Percentiles rank a stretch among this genome's conserved stretches.
These are phyloP conservation scores for Strigamia maritima DNA, from an alignment of 2,888 invertebrate genomes.

Conservation along the genomic window DNA sequence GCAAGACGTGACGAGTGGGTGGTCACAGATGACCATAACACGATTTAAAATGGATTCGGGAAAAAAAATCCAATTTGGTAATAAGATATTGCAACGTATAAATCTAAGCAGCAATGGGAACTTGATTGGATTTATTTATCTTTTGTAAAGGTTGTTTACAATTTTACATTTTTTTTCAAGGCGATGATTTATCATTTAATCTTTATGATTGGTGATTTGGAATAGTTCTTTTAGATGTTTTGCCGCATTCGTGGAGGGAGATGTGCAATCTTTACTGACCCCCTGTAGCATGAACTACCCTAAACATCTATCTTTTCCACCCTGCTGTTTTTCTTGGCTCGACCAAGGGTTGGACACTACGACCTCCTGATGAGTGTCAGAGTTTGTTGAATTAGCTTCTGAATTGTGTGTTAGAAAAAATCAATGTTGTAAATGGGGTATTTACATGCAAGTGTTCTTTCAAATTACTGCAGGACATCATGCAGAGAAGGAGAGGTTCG, in stretches of 20 bases:
- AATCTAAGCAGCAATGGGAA: not conserved
- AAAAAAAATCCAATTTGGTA: not conserved
- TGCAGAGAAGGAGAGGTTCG: too few species aligned
- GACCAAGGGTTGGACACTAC: conserved; percentile 26
- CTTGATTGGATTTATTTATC: not conserved
- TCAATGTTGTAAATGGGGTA: not conserved
- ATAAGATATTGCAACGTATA: not conserved
- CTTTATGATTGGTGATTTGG: conserved; percentile 7
- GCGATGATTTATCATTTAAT: conserved; percentile 29
- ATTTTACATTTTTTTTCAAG: not conserved
- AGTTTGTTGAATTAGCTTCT: conserved; percentile 29
- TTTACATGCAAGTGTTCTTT: too few species aligned
- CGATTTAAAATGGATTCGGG: not conserved
- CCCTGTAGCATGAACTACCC: conserved; percentile 22
- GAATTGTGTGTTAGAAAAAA: conserved; percentile 14
- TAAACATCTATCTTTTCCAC: conserved; percentile 32
- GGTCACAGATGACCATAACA: conserved; percentile 8
- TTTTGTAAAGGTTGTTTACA: not conserved
- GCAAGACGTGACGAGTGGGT: conserved; percentile 26
- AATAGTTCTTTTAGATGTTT: conserved; percentile 17
- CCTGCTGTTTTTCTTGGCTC: conserved; percentile 21
- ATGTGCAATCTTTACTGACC: conserved; percentile 15
- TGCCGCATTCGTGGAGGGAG: not conserved
- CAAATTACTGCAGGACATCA: too few species aligned
- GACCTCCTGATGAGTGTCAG: conserved; percentile 23